Percentiles rank a stretch among this genome's conserved stretches.
Conservation (phyloP, 2,888 invertebrate species). For the Drosophila borealis region DNA sequence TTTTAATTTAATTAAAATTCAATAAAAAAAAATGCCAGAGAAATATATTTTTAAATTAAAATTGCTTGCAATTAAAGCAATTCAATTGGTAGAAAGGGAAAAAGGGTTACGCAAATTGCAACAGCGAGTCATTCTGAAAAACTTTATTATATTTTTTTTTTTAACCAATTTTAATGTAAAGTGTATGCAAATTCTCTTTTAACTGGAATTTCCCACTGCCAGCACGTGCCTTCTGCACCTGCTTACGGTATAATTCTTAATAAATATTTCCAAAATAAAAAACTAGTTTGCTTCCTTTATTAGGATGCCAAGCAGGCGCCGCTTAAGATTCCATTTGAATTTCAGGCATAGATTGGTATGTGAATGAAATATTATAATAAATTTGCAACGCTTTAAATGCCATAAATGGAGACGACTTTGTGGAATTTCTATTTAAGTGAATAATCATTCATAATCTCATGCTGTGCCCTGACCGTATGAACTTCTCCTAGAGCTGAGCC, state of each 20-base stretch:
- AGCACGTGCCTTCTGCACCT: too few relatives aligned
- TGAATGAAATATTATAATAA: conserved; percentile 27
- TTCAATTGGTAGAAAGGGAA: background rate
- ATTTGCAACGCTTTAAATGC: conserved; percentile 30
- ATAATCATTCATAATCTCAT: conserved; percentile 56
- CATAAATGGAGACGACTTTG: conserved; percentile 24
- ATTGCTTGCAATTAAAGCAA: conserved; percentile 5
- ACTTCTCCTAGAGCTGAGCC: conserved; percentile 28
- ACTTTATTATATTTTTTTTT: too few relatives aligned
- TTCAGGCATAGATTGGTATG: conserved; percentile 14
- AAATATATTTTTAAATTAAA: conserved; percentile 1
- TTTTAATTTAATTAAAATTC: conserved; percentile 16
- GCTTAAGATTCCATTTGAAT: conserved; percentile 1
- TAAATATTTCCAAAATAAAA: background rate
- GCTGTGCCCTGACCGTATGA: conserved; percentile 42
- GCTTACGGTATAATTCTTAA: too few relatives aligned
- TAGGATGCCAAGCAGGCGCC: conserved; percentile 7
- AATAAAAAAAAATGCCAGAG: conserved; percentile 4
- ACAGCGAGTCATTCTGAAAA: too few relatives aligned
- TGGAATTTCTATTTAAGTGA: conserved; percentile 47
- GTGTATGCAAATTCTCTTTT: background rate
- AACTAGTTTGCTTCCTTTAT: background rate
- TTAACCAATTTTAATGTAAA: too few relatives aligned
- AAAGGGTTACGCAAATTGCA: too few relatives aligned
- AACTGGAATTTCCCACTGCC: too few relatives aligned